Evolutionary conservation across 2,797 vertebrate species (phyloP).

Genomic region (Telmatherina bonti): DNA sequence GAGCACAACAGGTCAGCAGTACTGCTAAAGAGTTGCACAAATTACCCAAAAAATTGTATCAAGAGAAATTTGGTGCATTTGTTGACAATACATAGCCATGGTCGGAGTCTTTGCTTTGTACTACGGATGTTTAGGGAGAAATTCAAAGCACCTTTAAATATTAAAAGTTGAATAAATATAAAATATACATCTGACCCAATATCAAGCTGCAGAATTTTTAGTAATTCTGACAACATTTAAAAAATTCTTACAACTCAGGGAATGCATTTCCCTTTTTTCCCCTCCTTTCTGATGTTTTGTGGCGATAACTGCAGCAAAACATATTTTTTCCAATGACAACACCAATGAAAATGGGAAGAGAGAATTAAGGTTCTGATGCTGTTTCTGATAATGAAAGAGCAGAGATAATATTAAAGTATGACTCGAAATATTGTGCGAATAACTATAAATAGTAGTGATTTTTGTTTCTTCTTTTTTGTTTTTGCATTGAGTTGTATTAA

Average conservation of each 20-base stretch:
- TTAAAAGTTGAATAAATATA: not conserved
- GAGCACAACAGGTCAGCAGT: not conserved
- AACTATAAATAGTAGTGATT: no score
- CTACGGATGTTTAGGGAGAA: not conserved
- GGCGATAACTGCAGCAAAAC: not conserved
- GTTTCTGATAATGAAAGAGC: no score
- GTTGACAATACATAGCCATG: not conserved
- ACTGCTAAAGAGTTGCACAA: not conserved
- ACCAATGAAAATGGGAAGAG: not conserved
- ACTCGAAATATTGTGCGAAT: no score
- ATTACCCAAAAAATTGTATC: not conserved
- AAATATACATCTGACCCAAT: not conserved
- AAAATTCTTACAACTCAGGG: not conserved
- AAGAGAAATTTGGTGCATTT: not conserved
- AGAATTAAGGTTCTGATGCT: no score
- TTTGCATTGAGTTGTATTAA: no score
- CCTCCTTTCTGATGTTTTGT: no score
- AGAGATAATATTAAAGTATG: no score
- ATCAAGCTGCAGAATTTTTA: not conserved
- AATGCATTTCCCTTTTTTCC: no score
- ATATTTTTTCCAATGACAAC: not conserved
- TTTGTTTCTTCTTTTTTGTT: no score
- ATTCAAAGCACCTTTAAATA: not conserved
- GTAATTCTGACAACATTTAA: not conserved
- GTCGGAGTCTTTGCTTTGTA: not conserved